A percentile compares a stretch with the other conserved stretches of the same genome.
phyloP scores from a whole-genome alignment of 1,140 invertebrate species.

The Brachionus rubens region DNA sequence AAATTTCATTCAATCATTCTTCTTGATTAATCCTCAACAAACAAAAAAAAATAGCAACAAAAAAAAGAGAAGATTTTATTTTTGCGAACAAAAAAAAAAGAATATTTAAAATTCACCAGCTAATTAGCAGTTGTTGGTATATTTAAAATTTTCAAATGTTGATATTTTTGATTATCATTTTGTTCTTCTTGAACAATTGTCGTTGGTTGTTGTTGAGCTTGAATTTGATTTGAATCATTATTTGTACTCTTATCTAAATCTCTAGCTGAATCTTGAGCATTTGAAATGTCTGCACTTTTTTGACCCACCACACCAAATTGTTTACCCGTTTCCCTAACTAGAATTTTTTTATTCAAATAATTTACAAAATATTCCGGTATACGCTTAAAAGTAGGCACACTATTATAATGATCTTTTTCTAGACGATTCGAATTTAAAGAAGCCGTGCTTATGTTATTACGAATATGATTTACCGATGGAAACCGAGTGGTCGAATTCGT shows the following conservation, averaged over 20 bases:
- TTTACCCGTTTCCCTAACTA: neutral
- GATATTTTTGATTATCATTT: neutral
- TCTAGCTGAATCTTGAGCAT: neutral
- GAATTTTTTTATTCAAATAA: conserved; percentile 30
- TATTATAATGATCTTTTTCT: too few relatives aligned
- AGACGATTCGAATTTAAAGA: too few relatives aligned
- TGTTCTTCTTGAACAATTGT: neutral
- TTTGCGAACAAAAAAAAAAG: too few relatives aligned
- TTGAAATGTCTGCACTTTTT: neutral
- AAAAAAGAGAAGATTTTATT: too few relatives aligned
- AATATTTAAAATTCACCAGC: neutral
- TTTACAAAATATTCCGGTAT: conserved; percentile 32
- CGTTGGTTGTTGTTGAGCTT: neutral
- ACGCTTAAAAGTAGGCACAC: too few relatives aligned
- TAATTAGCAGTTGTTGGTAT: conserved; percentile 23
- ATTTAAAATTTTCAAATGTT: conserved; percentile 34
- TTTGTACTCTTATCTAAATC: neutral
- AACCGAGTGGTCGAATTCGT: neutral
- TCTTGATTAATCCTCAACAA: too few relatives aligned
- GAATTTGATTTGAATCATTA: neutral
- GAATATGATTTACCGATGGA: neutral
- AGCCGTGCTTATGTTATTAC: neutral
- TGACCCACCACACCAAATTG: neutral
- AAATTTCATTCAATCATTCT: too few relatives aligned
- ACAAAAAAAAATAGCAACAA: too few relatives aligned